Evolutionary conservation across 2,797 vertebrate genomes (phyloP).

Genomic region (Acrossocheilus wenchowensis): DNA sequence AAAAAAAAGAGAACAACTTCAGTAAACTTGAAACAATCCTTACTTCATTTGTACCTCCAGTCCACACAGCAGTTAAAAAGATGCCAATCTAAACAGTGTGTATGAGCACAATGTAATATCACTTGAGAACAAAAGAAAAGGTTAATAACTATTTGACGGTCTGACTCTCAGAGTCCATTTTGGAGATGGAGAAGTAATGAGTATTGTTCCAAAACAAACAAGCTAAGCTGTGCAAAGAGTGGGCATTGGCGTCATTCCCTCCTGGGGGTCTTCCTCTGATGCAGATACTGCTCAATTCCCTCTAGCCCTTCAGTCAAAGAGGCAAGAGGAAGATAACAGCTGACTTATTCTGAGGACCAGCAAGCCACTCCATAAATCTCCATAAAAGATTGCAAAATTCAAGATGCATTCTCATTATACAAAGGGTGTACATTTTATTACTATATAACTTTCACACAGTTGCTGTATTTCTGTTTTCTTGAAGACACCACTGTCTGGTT

Average conservation of each 20-base stretch:
- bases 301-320: conserved; percentile 65
- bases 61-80: conserved; percentile 1
- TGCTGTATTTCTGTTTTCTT: no score
- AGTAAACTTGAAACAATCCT: not conserved
- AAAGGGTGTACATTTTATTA: not conserved
- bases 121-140: not conserved
- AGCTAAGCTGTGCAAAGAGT: conserved; percentile 54
- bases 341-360: conserved; percentile 58
- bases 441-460: not conserved
- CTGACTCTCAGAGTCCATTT: not conserved
- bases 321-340: conserved; percentile 68
- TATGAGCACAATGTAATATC: not conserved
- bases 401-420: not conserved
- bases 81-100: not conserved
- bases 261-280: conserved; percentile 48
- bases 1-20: not conserved
- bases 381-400: not conserved
- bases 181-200: conserved; percentile 49
- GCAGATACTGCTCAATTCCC: conserved; percentile 58
- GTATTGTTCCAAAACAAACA: conserved; percentile 69
- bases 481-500: not conserved
- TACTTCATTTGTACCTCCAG: not conserved
- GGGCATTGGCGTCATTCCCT: conserved; percentile 56
- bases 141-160: not conserved
- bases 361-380: conserved; percentile 51